A percentile compares a stretch with the other conserved stretches of the same genome.
Evolutionary conservation across 2,888 invertebrate genomes (phyloP).

Genomic region (Drosophila macrothrix): DNA sequence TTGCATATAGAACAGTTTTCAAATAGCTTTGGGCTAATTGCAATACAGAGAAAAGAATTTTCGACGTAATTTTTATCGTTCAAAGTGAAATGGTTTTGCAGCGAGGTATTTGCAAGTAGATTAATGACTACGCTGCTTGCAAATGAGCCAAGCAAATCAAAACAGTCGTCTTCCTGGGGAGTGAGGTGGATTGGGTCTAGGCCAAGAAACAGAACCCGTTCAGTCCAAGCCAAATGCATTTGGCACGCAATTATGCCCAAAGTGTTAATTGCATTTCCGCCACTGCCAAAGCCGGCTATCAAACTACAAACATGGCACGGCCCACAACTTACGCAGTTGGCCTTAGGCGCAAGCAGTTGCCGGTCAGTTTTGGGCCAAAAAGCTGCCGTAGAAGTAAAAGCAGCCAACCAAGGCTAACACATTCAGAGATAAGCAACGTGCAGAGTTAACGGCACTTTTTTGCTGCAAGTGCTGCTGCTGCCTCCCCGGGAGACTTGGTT

Average conservation of each 20-base stretch:
- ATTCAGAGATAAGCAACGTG: slow-evolving; percentile 64
- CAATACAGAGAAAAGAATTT: slow-evolving; percentile 3
- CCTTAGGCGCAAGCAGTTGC: slow-evolving; percentile 51
- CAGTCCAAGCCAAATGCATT: slow-evolving; percentile 66
- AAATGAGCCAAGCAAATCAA: slow-evolving; percentile 74
- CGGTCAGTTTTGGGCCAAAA: slow-evolving; percentile 23
- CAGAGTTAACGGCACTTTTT: slow-evolving; percentile 62
- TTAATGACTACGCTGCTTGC: slow-evolving; percentile 63
- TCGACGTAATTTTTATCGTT: slow-evolving; percentile 14
- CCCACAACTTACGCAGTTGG: slow-evolving; percentile 79
- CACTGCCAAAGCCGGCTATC: slow-evolving; percentile 50
- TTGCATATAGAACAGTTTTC: not conserved
- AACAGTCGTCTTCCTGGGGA: slow-evolving; percentile 38
- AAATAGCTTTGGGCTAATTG: slow-evolving; percentile 7
- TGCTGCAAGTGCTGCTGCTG: slow-evolving; percentile 2
- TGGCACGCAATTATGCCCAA: slow-evolving; percentile 80
- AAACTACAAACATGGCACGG: slow-evolving; percentile 53
- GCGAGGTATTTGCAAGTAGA: slow-evolving; percentile 43
- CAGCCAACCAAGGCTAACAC: slow-evolving; percentile 48
- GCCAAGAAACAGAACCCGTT: slow-evolving; percentile 35
- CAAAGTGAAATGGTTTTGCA: slow-evolving; percentile 1
- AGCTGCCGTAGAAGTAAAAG: slow-evolving; percentile 43
- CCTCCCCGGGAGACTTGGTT: slow-evolving; percentile 29
- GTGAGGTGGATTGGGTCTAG: not conserved
- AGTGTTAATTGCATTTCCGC: slow-evolving; percentile 80